Evolutionary conservation across 2,797 vertebrate genomes (phyloP), one percentile per base, ranked within the genome.

Genomic region (Setipinna tenuifilis): DNA sequence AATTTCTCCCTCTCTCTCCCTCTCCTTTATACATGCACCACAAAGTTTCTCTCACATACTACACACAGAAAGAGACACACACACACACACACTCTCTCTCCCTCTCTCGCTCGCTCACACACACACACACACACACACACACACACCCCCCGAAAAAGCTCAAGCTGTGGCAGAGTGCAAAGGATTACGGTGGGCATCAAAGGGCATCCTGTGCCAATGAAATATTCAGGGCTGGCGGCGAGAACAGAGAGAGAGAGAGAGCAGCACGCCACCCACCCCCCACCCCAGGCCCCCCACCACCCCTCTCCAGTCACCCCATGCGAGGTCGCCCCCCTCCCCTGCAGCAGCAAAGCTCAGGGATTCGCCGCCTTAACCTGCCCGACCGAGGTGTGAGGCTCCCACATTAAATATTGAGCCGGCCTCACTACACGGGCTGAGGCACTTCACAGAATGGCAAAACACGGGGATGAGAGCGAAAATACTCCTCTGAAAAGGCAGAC

Each of bases 171-270:
- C 50, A 78, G 75, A 46, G 61, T 85, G 83, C 82, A 50, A 83
- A 85, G 85, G 91, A 91, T 91, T 89, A 91, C 88, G 83, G 81
- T 88, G 84, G 83, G 90, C 87, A 85, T 89, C 88, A 90, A 87
- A 89, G 83, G 82, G 80, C 82, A 88, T 57, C 85, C 65, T 84
- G 80, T 50, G 35, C 28, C 61, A 83, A n/a, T 89, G 87, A 87
- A 88, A 89, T 84, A 88, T 87, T 88, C 85, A 87, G 82, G 68
- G 82, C 80, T 59, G 46, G n/a, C 50, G 83, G 87, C 48, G 65
- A 48, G 84, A 83, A 83, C 68, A 17, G 19, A 61, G 61, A 21
- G 57, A 68, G 80, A 62, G 54, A 54, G 50, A 54, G 50, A 54
- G 50, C 2, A 54, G 14, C 3, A 7, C 3, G 50, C 50, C 50